Base-by-base conservation (phyloP, 2,888 invertebrate species). In the Apamea sordens region DNA sequence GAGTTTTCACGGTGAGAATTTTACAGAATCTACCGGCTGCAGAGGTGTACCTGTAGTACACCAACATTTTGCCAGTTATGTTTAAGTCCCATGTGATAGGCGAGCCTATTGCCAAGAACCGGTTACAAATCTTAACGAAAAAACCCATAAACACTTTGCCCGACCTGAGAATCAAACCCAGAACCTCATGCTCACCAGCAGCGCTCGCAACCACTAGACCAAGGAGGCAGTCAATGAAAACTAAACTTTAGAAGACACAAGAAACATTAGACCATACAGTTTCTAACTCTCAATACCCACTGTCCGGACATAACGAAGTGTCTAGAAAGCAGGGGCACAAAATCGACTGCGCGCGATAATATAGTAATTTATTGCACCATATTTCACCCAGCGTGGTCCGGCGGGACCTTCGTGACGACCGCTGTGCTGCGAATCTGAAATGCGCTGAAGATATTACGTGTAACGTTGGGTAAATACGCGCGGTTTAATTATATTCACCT, bases 301-400 rank as follows among this genome's bases (percentile, higher is more conserved):
- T 47, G 68, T 76, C 68, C 64, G 76, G 75, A 73, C 41, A 76
- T 89, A 80, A 84, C 84, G 72, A 84, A 86, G 80, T 84, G 69
- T 70, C 84, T 56, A 79, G 78, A 73, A 88, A 84, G 73, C 71
- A 67, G 79, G 79, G 74, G 86, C 87, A 89, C 89, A 89, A 90
- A 92, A 93, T 92, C 91, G 92, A 92, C 88, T 88, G 89, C 89
- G 90, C 91, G 93, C 92, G 92, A 94, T 94, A 93, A 93, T 92
- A 90, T 90, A 90, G 90, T 93, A 92, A 94, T 94, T 94, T 94
- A 94, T 94, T 91, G 92, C 89, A 80, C 91, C 91, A 94, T 94
- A 94, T 93, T 93, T 94, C 94, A 93, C 91, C 84, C 89, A 86
- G 90, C 89, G 84, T 84, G 90, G 88, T 89, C 92, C 92, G 88